phyloP scores from a whole-genome alignment of 1,140 invertebrate species.

The Oncopeltus fasciatus region DNA sequence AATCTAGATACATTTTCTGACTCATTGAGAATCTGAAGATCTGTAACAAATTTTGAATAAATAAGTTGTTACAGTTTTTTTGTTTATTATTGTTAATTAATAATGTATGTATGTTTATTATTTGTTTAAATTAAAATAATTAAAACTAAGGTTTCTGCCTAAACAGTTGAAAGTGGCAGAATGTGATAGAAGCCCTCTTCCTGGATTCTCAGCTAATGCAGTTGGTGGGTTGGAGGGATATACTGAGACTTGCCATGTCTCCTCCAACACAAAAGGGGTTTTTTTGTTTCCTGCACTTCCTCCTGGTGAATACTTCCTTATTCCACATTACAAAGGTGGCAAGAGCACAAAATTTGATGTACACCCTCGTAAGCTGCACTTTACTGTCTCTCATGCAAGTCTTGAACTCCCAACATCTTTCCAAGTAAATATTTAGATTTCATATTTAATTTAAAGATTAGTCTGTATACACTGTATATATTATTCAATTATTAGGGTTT shows the following conservation, averaged over 20 bases:
- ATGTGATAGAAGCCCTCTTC: slow-evolving; percentile 43
- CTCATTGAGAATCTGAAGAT: no score
- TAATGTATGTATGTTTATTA: neutral
- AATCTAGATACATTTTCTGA: no score
- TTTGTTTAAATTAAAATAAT: neutral
- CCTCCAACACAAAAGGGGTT: slow-evolving; percentile 53
- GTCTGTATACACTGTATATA: no score
- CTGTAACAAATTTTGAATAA: no score
- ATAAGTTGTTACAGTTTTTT: no score
- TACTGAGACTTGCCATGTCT: slow-evolving; percentile 57
- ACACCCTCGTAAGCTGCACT: slow-evolving; percentile 48
- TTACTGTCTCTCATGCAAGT: slow-evolving; percentile 57
- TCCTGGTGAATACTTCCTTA: slow-evolving; percentile 59
- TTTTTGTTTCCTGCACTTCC: slow-evolving; percentile 67
- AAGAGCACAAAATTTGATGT: slow-evolving; percentile 62
- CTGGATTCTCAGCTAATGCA: slow-evolving; percentile 32
- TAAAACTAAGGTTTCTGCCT: neutral
- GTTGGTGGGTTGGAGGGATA: slow-evolving; percentile 4
- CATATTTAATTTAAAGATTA: no score
- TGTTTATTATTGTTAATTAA: no score
- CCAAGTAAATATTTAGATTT: slow-evolving; percentile 40
- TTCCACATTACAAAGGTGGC: slow-evolving; percentile 45
- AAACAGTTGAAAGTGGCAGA: slow-evolving; percentile 26
- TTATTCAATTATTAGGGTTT: no score
- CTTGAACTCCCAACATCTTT: slow-evolving; percentile 54